Evolutionary conservation across 2,113 vertebrate genomes (phyloP), one percentile per base, ranked within the genome.

Genomic region (Hylia prasina): DNA sequence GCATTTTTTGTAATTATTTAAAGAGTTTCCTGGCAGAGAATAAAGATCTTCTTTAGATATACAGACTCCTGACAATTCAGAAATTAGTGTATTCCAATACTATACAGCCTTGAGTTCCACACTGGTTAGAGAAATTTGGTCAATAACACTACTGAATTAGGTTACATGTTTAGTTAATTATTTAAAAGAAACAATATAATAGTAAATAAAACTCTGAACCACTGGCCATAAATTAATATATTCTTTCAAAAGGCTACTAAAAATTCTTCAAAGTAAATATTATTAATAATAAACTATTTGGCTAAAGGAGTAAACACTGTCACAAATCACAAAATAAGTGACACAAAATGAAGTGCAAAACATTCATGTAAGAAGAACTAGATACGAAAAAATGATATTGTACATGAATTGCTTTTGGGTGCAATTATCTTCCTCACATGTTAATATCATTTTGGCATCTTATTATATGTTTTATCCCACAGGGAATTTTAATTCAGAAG

Each of bases 401-500:
- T 53, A 81, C 39, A 44, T 0, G 3, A 94, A 92, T 94, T 87
- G 88, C 92, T 97, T 96, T 90, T 87, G 85, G 88, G 76, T 95
- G n/a, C 80, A 95, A 96, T 96, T 93, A 95, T 92, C 87, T 93
- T 94, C n/a, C 47, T 65, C 82, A 93, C 25, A 44, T 21, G 63
- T 70, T 96, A 87, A 93, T 90, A 93, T 72, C 54, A 93, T 88
- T 86, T 92, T 89, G 76, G 76, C 37, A 78, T 88, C 78, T 83
- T 96, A 91, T 77, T 95, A 58, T 69, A 90, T 66, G 60, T 80
- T 90, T 92, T 94, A 96, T 90, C 51, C 85, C 76, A 92, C 9
- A 0, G 76, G 72, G 92, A 93, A 95, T 96, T 94, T 95, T 83
- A 93, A 89, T 95, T 94, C 60, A 78, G 54, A 90, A 89, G 56